These are phyloP conservation scores for Psilopsiagon aurifrons DNA, from an alignment of 2,113 vertebrate genomes.

Conservation along the genomic window DNA sequence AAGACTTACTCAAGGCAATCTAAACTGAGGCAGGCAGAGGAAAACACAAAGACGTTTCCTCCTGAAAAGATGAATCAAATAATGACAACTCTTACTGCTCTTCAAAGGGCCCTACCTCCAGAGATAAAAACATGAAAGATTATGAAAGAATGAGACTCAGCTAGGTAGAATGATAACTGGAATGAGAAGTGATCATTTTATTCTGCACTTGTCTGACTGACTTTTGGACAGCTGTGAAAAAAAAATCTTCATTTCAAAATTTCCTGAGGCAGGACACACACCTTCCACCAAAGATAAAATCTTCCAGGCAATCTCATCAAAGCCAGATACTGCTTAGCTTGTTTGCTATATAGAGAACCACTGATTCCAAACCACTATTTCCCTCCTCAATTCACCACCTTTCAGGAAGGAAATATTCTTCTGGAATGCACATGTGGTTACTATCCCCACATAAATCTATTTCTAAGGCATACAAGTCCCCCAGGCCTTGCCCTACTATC, in stretches of 20 bases:
- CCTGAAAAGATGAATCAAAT: not conserved
- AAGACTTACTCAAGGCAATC: not conserved
- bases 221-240: not conserved
- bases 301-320: slow-evolving; percentile 28
- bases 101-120: not conserved
- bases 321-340: not conserved
- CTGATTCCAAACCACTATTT: not conserved
- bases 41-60: not conserved
- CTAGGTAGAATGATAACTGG: not conserved
- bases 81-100: not conserved
- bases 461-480: not conserved
- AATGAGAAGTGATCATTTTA: not conserved
- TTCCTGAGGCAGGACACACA: not conserved
- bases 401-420: not conserved
- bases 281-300: not conserved
- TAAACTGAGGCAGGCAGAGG: not conserved
- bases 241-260: not conserved
- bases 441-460: not conserved
- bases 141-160: not conserved
- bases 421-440: not conserved
- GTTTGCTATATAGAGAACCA: not conserved
- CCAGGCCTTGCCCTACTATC: not conserved
- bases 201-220: not conserved
- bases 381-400: not conserved
- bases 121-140: not conserved